Conservation (phyloP, 2,888 invertebrate species). For the Drosophila engyochracea region DNA sequence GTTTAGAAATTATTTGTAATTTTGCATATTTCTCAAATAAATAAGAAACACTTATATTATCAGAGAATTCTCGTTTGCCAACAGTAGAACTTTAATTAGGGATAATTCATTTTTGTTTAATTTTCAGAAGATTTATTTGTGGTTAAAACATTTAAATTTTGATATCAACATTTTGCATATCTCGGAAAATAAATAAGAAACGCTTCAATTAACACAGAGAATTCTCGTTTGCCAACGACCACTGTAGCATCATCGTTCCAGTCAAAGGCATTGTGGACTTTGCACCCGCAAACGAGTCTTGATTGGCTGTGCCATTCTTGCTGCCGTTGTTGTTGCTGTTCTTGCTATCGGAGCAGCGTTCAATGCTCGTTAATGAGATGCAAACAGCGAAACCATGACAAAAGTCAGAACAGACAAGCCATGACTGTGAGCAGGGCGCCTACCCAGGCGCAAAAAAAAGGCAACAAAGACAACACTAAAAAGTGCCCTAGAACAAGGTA, state of each 20-base stretch:
- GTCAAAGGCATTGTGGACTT: conserved; percentile 72
- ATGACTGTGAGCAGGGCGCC: conserved; percentile 50
- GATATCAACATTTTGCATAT: background rate
- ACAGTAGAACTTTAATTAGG: background rate
- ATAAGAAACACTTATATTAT: background rate
- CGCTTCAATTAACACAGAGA: background rate
- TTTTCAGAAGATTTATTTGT: background rate
- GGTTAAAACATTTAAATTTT: background rate
- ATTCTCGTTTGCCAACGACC: background rate
- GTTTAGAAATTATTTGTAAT: background rate
- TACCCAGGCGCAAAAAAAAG: conserved; percentile 30
- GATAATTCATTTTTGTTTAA: no score
- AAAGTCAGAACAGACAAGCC: conserved; percentile 40
- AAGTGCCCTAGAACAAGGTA: conserved; percentile 38
- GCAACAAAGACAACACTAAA: background rate
- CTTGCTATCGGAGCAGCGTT: conserved; percentile 42
- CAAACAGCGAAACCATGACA: conserved; percentile 44
- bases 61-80: background rate
- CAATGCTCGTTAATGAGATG: conserved; percentile 73
- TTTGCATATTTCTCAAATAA: background rate
- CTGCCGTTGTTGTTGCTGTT: conserved; percentile 30
- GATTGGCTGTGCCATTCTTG: conserved; percentile 56
- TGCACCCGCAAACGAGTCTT: conserved; percentile 79
- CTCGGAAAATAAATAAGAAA: background rate
- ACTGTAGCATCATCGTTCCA: conserved; percentile 39